A percentile compares a stretch with the other conserved stretches of the same genome.
Conservation (phyloP, 2,797 vertebrate genomes). For the Dicrostonyx torquatus region DNA sequence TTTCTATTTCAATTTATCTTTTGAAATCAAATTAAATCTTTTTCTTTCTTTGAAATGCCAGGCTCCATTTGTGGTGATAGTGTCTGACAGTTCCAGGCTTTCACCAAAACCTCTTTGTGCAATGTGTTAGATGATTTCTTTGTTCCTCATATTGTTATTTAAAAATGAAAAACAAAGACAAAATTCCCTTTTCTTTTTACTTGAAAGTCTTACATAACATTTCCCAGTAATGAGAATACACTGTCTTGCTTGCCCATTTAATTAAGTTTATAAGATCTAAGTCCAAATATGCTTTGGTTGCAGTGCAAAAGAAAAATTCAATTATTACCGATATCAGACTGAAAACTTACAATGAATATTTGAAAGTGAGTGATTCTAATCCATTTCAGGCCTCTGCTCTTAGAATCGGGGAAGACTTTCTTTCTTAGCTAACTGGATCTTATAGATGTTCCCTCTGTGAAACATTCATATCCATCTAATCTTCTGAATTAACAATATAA, state of each 20-base stretch:
- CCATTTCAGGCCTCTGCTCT: slow-evolving; percentile 51
- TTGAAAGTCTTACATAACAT: slow-evolving; percentile 57
- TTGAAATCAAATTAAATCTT: slow-evolving; percentile 80
- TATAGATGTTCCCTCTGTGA: background rate
- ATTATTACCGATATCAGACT: slow-evolving; percentile 52
- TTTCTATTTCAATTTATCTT: slow-evolving; percentile 80
- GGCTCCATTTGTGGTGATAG: slow-evolving; percentile 74
- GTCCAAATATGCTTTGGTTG: slow-evolving; percentile 63
- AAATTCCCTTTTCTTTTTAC: slow-evolving; percentile 53
- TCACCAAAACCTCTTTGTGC: slow-evolving; percentile 72
- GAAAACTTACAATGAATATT: slow-evolving; percentile 59
- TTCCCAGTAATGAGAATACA: slow-evolving; percentile 63
- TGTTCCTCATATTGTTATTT: slow-evolving; percentile 74
- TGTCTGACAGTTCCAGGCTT: slow-evolving; percentile 74
- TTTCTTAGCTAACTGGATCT: background rate
- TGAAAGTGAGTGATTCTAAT: slow-evolving; percentile 59
- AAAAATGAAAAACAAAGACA: slow-evolving; percentile 71
- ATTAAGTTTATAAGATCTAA: slow-evolving; percentile 66
- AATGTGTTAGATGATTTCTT: slow-evolving; percentile 73
- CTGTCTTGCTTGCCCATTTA: slow-evolving; percentile 60
- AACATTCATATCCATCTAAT: background rate
- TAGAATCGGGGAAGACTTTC: slow-evolving; percentile 4
- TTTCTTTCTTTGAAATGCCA: slow-evolving; percentile 79
- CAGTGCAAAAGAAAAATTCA: slow-evolving; percentile 54
- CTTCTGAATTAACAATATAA: background rate